Evolutionary conservation across 2,797 vertebrate species (phyloP).

Genomic region (Hydrolagus colliei): DNA sequence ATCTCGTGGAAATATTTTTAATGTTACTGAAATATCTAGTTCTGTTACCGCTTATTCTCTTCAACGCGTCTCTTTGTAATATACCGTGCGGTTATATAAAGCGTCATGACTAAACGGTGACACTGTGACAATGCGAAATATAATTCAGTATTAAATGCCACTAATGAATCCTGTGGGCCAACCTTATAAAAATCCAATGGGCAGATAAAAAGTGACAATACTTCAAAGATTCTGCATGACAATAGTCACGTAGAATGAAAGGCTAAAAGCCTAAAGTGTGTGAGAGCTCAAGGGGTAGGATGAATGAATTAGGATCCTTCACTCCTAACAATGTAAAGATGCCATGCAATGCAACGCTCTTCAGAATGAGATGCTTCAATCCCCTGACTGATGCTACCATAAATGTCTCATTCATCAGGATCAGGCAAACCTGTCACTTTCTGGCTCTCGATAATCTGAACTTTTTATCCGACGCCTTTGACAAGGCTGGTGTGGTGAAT

Average conservation of each 20-base stretch:
- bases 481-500: neutral
- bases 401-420: conserved; percentile 29
- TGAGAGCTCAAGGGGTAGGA: conserved; percentile 14
- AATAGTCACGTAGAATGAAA: conserved; percentile 15
- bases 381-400: conserved; percentile 21
- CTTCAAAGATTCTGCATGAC: conserved; percentile 30
- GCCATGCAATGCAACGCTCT: neutral
- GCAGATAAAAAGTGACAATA: conserved; percentile 17
- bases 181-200: conserved; percentile 9
- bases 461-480: conserved; percentile 11
- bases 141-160: conserved; percentile 17
- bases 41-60: neutral
- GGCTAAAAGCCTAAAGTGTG: conserved; percentile 25
- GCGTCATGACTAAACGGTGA: neutral
- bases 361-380: conserved; percentile 25
- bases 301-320: conserved; percentile 28
- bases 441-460: neutral
- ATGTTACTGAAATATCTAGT: neutral
- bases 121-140: conserved; percentile 5
- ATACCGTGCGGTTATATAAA: neutral
- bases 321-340: conserved; percentile 30
- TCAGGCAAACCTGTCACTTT: conserved; percentile 17
- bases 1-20: neutral
- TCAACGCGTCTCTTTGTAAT: neutral
- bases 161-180: neutral